phyloP scores from a whole-genome alignment of 2,888 invertebrate genomes.

The Scaptomyza parva region DNA sequence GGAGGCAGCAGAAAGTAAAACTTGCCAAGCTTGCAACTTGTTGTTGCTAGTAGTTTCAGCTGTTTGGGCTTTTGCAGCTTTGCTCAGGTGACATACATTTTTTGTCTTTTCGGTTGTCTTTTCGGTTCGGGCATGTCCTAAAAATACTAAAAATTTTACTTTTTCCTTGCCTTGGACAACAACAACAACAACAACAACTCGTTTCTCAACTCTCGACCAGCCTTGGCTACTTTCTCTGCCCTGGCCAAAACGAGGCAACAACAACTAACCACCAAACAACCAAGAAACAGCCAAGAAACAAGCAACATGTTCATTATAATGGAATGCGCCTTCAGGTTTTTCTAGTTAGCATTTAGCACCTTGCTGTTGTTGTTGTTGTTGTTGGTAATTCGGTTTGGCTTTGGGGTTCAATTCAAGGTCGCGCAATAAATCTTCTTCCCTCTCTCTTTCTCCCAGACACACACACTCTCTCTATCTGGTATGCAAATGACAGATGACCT shows the following conservation, averaged over 20 bases:
- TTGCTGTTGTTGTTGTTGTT: slow-evolving; percentile 18
- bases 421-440: slow-evolving; percentile 19
- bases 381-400: no score
- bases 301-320: slow-evolving; percentile 21
- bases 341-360: slow-evolving; percentile 67
- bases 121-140: slow-evolving; percentile 68
- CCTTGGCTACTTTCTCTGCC: slow-evolving; percentile 67
- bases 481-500: no score
- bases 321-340: slow-evolving; percentile 44
- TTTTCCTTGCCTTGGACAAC: slow-evolving; percentile 64
- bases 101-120: slow-evolving; percentile 19
- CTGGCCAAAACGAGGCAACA: slow-evolving; percentile 36
- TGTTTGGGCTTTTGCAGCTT: slow-evolving; percentile 28
- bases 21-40: slow-evolving; percentile 50
- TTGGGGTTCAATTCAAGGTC: slow-evolving; percentile 65
- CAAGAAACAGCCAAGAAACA: neutral
- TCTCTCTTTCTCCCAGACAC: neutral
- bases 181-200: no score
- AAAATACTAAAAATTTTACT: slow-evolving; percentile 72
- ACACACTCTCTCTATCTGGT: neutral
- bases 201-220: slow-evolving; percentile 43
- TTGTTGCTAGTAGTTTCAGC: slow-evolving; percentile 31
- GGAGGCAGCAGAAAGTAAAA: slow-evolving; percentile 73
- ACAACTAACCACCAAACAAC: slow-evolving; percentile 16
- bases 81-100: slow-evolving; percentile 77